phyloP scores from a whole-genome alignment of 2,888 invertebrate genomes.

The Caenorhabditis sinica region DNA sequence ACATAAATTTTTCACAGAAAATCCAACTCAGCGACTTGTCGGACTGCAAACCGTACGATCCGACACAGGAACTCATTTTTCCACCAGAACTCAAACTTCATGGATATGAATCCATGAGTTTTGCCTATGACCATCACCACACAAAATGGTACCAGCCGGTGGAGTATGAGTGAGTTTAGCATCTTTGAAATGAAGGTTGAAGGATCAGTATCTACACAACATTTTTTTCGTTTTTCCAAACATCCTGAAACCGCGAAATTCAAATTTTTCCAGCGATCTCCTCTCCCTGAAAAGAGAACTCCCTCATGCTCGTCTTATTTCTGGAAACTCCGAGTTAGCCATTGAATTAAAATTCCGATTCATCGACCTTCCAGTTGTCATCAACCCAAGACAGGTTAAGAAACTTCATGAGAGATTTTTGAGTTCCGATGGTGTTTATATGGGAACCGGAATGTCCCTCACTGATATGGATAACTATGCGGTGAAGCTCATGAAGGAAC shows the following conservation, averaged over 20 bases:
- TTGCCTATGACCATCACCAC: conserved; percentile 55
- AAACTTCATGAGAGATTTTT: conserved; percentile 88
- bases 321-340: conserved; percentile 93
- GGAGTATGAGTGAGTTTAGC: conserved; percentile 56
- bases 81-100: conserved; percentile 89
- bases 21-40: conserved; percentile 74
- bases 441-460: conserved; percentile 91
- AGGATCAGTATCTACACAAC: too few species aligned
- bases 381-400: conserved; percentile 88
- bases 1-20: conserved; percentile 56
- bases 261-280: conserved; percentile 34
- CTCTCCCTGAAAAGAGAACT: conserved; percentile 67
- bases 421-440: conserved; percentile 86
- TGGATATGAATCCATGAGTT: conserved; percentile 48
- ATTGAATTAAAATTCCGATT: conserved; percentile 94
- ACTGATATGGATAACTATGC: conserved; percentile 89
- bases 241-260: neutral
- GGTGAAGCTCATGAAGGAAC: conserved; percentile 80
- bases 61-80: conserved; percentile 93
- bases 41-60: conserved; percentile 86
- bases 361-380: conserved; percentile 89
- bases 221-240: neutral
- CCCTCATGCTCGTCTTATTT: conserved; percentile 89
- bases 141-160: conserved; percentile 79
- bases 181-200: too few species aligned